phyloP scores from a whole-genome alignment of 2,113 vertebrate species.

The Macquaria australasica region DNA sequence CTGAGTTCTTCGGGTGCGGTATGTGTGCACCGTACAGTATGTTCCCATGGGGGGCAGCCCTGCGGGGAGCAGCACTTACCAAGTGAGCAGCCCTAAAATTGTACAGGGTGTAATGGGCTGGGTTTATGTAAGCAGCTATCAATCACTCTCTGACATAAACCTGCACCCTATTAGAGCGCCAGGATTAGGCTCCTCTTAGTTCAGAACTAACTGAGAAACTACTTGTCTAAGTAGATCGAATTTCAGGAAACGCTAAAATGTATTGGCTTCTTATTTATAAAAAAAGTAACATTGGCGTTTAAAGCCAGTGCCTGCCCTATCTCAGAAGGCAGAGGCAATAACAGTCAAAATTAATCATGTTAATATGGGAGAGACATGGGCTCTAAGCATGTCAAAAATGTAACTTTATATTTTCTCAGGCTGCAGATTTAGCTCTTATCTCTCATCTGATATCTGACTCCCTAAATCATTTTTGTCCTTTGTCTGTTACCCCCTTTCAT shows the following conservation, averaged over 20 bases:
- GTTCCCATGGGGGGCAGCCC: slow-evolving; percentile 58
- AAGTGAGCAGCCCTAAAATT: slow-evolving; percentile 67
- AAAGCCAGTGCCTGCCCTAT: slow-evolving; percentile 22
- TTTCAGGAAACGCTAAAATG: slow-evolving; percentile 53
- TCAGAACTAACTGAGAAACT: slow-evolving; percentile 52
- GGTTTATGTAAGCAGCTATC: slow-evolving; percentile 79
- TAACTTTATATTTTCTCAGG: slow-evolving; percentile 23
- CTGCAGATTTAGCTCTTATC: slow-evolving; percentile 51
- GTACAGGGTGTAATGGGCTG: slow-evolving; percentile 65
- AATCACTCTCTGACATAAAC: slow-evolving; percentile 79
- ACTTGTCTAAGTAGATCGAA: slow-evolving; percentile 48
- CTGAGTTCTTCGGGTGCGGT: slow-evolving; percentile 72
- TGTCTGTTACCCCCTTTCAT: slow-evolving; percentile 57
- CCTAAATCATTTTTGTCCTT: slow-evolving; percentile 44
- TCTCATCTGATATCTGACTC: slow-evolving; percentile 59
- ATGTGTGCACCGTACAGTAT: slow-evolving; percentile 53
- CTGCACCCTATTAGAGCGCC: slow-evolving; percentile 67
- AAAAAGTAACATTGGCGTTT: slow-evolving; percentile 31
- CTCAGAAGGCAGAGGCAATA: slow-evolving; percentile 29
- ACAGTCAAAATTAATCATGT: slow-evolving; percentile 51
- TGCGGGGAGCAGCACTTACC: slow-evolving; percentile 65
- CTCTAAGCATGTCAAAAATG: slow-evolving; percentile 43
- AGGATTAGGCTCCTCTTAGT: slow-evolving; percentile 66
- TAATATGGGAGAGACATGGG: slow-evolving; percentile 21
- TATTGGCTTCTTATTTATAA: slow-evolving; percentile 48